Conservation (phyloP, 2,888 invertebrate species). For the Bimastos eiseni region DNA sequence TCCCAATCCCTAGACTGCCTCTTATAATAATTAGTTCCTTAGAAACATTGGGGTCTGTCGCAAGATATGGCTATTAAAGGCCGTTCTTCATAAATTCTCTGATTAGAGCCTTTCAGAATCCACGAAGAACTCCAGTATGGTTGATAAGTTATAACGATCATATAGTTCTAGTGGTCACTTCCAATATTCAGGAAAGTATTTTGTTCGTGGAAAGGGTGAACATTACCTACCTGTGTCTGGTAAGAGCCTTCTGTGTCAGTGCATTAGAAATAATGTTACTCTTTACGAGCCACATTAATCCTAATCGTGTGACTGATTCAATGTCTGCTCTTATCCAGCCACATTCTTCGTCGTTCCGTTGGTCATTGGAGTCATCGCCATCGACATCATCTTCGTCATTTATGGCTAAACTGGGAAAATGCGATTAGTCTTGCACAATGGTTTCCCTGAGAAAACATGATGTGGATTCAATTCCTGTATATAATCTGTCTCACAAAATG, state of each 20-base stretch:
- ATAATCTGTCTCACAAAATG: neutral
- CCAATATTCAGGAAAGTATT: neutral
- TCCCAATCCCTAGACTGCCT: neutral
- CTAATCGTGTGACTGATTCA: neutral
- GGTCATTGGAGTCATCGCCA: neutral
- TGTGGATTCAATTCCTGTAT: neutral
- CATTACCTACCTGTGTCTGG: neutral
- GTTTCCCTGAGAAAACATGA: neutral
- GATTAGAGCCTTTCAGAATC: neutral
- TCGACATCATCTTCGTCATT: neutral
- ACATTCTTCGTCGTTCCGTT: neutral
- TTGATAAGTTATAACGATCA: neutral
- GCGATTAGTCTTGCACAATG: neutral
- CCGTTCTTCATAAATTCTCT: neutral
- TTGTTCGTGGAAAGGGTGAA: neutral
- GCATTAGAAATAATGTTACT: neutral
- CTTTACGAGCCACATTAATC: neutral
- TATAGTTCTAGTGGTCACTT: neutral
- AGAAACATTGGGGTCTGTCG: neutral
- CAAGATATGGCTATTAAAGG: neutral
- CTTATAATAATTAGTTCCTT: neutral
- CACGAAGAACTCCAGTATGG: neutral
- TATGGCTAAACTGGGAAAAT: conserved; percentile 13
- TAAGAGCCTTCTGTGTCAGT: neutral
- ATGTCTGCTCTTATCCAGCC: neutral